Percentiles rank a stretch among this genome's conserved stretches.
These are phyloP conservation scores for Danio rerio DNA, from an alignment of 2,113 vertebrate species.

Conservation along the genomic window GRCz12tu NC_133192.1:30422501-30423000, in stretches of 20 bases:
- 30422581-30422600: conserved; percentile 19
- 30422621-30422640: conserved; percentile 36
- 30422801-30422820: conserved; percentile 28
- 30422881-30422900: no score
- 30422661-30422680: conserved; percentile 28
- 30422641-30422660: conserved; percentile 26
- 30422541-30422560: conserved; percentile 13
- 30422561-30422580: neutral
- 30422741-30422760: conserved; percentile 34
- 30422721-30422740: conserved; percentile 32
- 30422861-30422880: neutral
- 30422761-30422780: conserved; percentile 12
- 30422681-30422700: conserved; percentile 1
- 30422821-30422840: conserved; percentile 1
- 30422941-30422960: no score
- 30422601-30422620: conserved; percentile 3
- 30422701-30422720: conserved; percentile 4
- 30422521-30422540: neutral
- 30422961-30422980: no score
- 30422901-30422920: no score
- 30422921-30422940: no score
- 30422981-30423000: no score
- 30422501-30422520: conserved; percentile 28
- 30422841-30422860: neutral
- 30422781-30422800: conserved; percentile 34